Percentiles rank a stretch among this genome's conserved stretches.
These are phyloP conservation scores for Smutsia gigantea DNA, from an alignment of 2,797 vertebrate species.

Conservation along the genomic window DNA sequence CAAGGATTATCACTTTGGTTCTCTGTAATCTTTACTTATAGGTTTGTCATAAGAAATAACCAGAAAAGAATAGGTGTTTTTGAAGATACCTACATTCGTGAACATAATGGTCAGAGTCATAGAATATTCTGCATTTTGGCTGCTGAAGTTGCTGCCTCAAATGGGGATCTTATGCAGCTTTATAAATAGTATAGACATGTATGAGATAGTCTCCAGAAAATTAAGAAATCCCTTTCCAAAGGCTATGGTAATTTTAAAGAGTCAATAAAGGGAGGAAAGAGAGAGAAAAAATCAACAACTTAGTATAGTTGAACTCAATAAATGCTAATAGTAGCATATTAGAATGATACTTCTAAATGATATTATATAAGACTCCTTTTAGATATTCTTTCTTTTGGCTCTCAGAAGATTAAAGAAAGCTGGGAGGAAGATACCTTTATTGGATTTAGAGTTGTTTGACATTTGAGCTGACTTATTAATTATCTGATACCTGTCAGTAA, in stretches of 20 bases:
- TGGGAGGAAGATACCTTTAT: background rate
- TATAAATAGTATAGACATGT: background rate
- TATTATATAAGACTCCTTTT: background rate
- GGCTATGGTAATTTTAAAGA: background rate
- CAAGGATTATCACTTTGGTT: background rate
- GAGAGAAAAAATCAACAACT: background rate
- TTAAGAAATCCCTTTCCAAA: background rate
- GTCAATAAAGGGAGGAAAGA: background rate
- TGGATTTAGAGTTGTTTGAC: background rate
- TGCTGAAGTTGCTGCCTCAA: background rate
- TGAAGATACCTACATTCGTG: background rate
- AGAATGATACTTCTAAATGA: background rate
- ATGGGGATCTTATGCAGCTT: background rate
- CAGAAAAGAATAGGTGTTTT: background rate
- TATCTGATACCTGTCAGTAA: background rate
- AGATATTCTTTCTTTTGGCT: background rate
- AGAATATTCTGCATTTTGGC: background rate
- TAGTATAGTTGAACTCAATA: background rate
- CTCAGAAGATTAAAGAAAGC: background rate
- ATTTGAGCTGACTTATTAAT: background rate
- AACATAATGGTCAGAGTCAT: background rate
- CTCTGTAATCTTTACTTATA: background rate
- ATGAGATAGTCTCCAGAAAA: constrained; percentile 19
- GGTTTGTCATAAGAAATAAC: background rate
- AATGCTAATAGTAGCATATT: background rate